A percentile compares a stretch with the other conserved stretches of the same genome.
Conservation (phyloP, 2,888 invertebrate genomes). For the Lutraria lutraria region DNA sequence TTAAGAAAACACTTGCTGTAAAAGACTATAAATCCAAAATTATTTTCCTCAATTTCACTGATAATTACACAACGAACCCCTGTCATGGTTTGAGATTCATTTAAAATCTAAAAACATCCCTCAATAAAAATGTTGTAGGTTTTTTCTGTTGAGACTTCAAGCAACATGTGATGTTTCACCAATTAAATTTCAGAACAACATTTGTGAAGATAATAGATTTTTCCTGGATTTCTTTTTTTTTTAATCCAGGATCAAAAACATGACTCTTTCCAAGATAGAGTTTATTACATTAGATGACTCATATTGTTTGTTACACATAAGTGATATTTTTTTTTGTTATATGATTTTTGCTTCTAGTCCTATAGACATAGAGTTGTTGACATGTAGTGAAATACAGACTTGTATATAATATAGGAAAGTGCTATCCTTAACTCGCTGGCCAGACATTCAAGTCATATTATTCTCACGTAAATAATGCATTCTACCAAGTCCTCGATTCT, state of each 20-base stretch:
- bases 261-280: not conserved
- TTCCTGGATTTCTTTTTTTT: too few species aligned
- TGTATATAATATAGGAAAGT: not conserved
- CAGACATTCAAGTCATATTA: not conserved
- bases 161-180: not conserved
- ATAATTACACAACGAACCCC: not conserved
- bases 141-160: not conserved
- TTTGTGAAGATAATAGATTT: not conserved
- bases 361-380: slow-evolving; percentile 39
- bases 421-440: slow-evolving; percentile 22
- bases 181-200: not conserved
- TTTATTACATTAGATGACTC: not conserved
- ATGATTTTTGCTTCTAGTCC: slow-evolving; percentile 29
- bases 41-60: not conserved
- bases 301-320: not conserved
- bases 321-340: not conserved
- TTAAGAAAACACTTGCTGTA: not conserved
- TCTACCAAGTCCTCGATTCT: too few species aligned
- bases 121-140: not conserved
- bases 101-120: not conserved
- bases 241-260: not conserved
- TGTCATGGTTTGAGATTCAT: not conserved
- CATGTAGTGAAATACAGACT: not conserved
- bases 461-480: too few species aligned
- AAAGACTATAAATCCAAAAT: not conserved